A percentile compares a stretch with the other conserved stretches of the same genome.
Conservation (phyloP, 2,888 invertebrate species). For the Julus scandinavius region DNA sequence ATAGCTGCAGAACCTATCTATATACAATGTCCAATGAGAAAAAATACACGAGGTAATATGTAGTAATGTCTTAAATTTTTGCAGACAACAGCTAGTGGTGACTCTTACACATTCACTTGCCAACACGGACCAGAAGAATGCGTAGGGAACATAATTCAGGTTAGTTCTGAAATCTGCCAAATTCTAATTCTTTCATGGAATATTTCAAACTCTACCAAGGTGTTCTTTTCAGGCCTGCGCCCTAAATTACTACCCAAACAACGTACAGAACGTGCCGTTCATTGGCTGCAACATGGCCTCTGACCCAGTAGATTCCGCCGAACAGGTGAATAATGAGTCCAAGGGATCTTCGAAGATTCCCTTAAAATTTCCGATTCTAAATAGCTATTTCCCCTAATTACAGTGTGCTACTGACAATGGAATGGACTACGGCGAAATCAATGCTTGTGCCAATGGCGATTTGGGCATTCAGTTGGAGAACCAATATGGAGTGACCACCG, state of each 20-base stretch:
- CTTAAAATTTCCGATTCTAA: background rate
- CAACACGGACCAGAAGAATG: conserved; percentile 80
- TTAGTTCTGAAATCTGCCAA: background rate
- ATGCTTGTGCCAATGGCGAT: conserved; percentile 59
- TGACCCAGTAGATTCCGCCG: conserved; percentile 58
- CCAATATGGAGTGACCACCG: conserved; percentile 60
- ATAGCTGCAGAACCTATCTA: too few relatives aligned
- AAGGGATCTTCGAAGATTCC: background rate
- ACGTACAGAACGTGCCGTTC: conserved; percentile 67
- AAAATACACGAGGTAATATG: too few relatives aligned
- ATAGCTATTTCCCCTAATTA: background rate
- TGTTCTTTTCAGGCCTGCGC: conserved; percentile 68
- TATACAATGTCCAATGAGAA: too few relatives aligned
- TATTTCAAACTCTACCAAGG: background rate
- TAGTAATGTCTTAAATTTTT: too few relatives aligned
- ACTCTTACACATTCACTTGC: conserved; percentile 70
- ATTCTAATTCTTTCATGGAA: background rate
- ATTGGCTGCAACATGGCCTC: conserved; percentile 73
- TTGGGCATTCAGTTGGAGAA: conserved; percentile 60
- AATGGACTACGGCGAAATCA: conserved; percentile 60
- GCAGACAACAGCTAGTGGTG: background rate
- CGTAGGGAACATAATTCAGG: conserved; percentile 76
- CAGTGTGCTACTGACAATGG: conserved; percentile 60
- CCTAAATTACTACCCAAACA: conserved; percentile 65
- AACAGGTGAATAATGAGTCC: conserved; percentile 21